These are phyloP conservation scores for Lysiphlebus fabarum DNA, from an alignment of 1,140 invertebrate species.

Conservation along the genomic window DNA sequence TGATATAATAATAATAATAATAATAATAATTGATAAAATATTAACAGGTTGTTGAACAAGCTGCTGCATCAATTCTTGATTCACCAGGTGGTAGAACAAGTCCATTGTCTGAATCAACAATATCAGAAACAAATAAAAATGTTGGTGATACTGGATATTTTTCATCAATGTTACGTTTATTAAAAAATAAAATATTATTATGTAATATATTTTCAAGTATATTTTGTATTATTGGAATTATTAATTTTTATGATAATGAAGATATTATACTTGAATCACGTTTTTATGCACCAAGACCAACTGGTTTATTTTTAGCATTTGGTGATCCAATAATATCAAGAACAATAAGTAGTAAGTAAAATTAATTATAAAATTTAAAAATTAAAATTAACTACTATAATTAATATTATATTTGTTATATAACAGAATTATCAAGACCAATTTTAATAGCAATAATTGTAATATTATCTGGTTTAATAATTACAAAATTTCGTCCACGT, in stretches of 20 bases:
- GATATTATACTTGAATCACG: conserved; percentile 60
- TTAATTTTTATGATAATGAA: conserved; percentile 59
- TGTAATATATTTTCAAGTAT: conserved; percentile 58
- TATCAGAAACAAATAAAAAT: conserved; percentile 25
- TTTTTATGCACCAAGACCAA: conserved; percentile 59
- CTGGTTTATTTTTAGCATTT: conserved; percentile 54
- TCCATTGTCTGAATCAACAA: conserved; percentile 22
- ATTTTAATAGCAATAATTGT: conserved; percentile 61
- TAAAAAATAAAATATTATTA: conserved; percentile 62
- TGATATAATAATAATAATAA: neutral
- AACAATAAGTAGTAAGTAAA: conserved; percentile 48
- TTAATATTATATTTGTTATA: neutral
- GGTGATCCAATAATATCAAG: conserved; percentile 57
- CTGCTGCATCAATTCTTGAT: conserved; percentile 53
- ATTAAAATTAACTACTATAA: conserved; percentile 7
- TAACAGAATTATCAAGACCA: conserved; percentile 57
- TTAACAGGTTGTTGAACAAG: conserved; percentile 55
- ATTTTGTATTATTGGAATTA: conserved; percentile 58
- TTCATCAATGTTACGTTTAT: conserved; percentile 57
- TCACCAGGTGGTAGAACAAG: conserved; percentile 25
- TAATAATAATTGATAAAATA: neutral
- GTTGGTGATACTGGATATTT: conserved; percentile 51
- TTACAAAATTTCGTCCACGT: conserved; percentile 59
- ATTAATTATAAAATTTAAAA: conserved; percentile 7
- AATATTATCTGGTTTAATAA: conserved; percentile 62